Evolutionary conservation across 2,888 invertebrate genomes (phyloP).

Genomic region (Camponotus fellah): DNA sequence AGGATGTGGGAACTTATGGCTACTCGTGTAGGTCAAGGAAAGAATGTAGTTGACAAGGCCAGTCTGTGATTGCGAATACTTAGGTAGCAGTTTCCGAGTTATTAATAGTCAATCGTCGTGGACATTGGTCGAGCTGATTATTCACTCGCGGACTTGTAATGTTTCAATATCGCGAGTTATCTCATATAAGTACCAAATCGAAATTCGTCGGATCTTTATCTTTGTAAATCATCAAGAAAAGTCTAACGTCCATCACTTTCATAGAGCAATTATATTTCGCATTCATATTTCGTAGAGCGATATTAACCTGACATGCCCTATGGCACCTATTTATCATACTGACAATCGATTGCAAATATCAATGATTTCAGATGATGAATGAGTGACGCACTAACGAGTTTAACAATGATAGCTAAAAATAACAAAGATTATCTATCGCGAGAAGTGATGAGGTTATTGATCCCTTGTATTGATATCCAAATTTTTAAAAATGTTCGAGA

Average conservation of each 20-base stretch:
- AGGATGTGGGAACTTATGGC: slow-evolving; percentile 79
- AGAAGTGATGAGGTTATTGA: slow-evolving; percentile 18
- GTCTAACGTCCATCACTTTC: background rate
- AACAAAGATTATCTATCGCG: slow-evolving; percentile 8
- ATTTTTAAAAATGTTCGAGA: slow-evolving; percentile 30
- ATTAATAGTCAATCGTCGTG: slow-evolving; percentile 72
- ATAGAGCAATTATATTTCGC: background rate
- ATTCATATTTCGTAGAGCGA: background rate
- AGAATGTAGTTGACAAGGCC: slow-evolving; percentile 85
- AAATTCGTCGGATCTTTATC: background rate
- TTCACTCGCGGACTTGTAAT: slow-evolving; percentile 43
- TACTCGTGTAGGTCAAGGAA: slow-evolving; percentile 85
- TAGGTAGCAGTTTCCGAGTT: slow-evolving; percentile 72
- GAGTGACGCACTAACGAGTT: slow-evolving; percentile 18
- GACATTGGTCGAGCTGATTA: slow-evolving; percentile 65
- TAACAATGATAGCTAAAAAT: slow-evolving; percentile 21
- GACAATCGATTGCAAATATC: slow-evolving; percentile 32
- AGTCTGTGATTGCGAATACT: slow-evolving; percentile 78
- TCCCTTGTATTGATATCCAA: slow-evolving; percentile 26
- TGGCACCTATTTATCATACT: slow-evolving; percentile 2
- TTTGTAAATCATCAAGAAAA: background rate
- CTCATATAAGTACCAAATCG: background rate
- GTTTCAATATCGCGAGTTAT: slow-evolving; percentile 15
- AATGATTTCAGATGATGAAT: slow-evolving; percentile 27
- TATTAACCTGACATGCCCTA: background rate